Conservation (phyloP, 2,797 vertebrate species). For the Lutjanus argentimaculatus region DNA sequence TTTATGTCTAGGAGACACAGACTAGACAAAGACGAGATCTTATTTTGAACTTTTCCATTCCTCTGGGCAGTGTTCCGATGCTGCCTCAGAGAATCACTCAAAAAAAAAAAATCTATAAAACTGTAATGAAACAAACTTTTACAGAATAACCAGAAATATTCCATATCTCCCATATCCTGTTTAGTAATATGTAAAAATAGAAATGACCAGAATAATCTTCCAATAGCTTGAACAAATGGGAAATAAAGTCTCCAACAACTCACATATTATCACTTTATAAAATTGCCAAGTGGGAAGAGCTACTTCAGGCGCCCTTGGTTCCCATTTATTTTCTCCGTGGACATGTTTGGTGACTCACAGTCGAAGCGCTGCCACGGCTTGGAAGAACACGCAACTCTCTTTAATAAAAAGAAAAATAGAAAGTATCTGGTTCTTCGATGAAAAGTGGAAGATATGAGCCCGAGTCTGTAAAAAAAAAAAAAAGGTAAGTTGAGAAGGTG, state of each 20-base stretch:
- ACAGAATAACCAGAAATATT: no score
- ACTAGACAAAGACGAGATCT: no score
- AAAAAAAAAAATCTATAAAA: not conserved
- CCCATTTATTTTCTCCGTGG: not conserved
- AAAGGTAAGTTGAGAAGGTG: no score
- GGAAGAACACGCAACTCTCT: no score
- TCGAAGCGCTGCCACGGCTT: not conserved
- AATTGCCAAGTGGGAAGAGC: not conserved
- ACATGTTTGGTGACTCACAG: not conserved
- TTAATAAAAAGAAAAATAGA: not conserved
- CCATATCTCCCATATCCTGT: not conserved
- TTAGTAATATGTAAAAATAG: not conserved
- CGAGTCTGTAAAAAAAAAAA: no score
- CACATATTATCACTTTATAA: not conserved
- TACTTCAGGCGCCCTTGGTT: not conserved
- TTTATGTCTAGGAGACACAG: no score
- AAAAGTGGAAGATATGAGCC: not conserved
- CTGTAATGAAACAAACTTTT: not conserved
- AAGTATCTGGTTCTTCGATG: not conserved
- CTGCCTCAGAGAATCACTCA: not conserved
- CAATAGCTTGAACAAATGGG: not conserved
- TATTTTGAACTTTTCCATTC: no score
- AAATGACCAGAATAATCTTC: not conserved
- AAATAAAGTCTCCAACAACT: slow-evolving; percentile 1
- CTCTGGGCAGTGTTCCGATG: not conserved